Conservation (phyloP, 1,140 invertebrate species). For the Drosophila saltans region DNA sequence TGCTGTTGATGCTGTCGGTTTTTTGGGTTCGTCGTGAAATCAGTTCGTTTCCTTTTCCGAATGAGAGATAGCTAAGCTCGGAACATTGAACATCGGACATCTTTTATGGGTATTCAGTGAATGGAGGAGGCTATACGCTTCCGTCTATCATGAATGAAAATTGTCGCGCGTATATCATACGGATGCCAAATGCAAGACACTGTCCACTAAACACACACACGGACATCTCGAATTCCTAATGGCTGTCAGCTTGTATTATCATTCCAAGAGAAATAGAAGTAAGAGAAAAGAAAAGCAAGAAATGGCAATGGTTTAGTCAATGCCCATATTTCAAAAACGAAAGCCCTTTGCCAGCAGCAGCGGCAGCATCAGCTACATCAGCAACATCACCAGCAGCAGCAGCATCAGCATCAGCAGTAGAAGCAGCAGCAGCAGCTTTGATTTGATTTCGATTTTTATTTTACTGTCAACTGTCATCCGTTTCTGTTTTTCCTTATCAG, state of each 20-base stretch:
- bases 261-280: background rate
- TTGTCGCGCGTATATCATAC: slow-evolving; percentile 71
- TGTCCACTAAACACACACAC: slow-evolving; percentile 34
- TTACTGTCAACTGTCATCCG: slow-evolving; percentile 44
- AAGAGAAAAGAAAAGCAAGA: background rate
- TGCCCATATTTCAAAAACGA: slow-evolving; percentile 62
- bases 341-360: slow-evolving; percentile 29
- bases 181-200: slow-evolving; percentile 41
- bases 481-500: slow-evolving; percentile 62
- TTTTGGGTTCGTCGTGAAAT: slow-evolving; percentile 31
- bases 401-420: slow-evolving; percentile 10
- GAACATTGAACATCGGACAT: slow-evolving; percentile 4
- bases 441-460: slow-evolving; percentile 64
- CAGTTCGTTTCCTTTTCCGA: slow-evolving; percentile 35
- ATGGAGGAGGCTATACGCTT: slow-evolving; percentile 6
- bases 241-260: slow-evolving; percentile 67
- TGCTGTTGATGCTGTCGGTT: slow-evolving; percentile 33
- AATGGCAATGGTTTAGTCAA: slow-evolving; percentile 21
- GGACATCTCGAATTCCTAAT: slow-evolving; percentile 50
- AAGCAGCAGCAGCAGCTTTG: slow-evolving; percentile 41
- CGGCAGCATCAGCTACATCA: slow-evolving; percentile 22
- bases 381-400: slow-evolving; percentile 14
- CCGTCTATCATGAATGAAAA: slow-evolving; percentile 65
- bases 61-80: slow-evolving; percentile 4
- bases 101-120: slow-evolving; percentile 4